These are phyloP conservation scores for Forbesichthys agassizii DNA, from an alignment of 2,113 vertebrate species.

Conservation along the genomic window DNA sequence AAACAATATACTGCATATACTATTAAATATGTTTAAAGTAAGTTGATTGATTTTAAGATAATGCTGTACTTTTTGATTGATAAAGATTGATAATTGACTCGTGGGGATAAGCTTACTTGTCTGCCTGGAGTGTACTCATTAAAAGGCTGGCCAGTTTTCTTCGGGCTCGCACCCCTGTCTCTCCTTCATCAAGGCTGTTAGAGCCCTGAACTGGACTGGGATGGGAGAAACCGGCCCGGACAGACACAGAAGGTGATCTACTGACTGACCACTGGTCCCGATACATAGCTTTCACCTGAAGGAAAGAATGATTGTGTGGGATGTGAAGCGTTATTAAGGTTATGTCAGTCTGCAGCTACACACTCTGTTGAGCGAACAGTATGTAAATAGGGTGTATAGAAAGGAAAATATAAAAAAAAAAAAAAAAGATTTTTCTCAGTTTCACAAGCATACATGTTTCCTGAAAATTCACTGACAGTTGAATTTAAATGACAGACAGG, in stretches of 20 bases:
- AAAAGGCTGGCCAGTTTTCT: constrained; percentile 53
- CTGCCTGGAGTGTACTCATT: constrained; percentile 41
- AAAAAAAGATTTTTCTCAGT: too few species aligned
- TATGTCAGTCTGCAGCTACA: too few species aligned
- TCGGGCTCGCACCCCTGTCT: constrained; percentile 42
- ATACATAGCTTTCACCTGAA: constrained; percentile 39
- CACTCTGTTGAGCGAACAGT: too few species aligned
- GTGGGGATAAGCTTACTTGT: constrained; percentile 35
- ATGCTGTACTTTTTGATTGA: too few species aligned
- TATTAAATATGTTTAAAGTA: too few species aligned
- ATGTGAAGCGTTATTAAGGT: not conserved
- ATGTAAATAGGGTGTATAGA: too few species aligned
- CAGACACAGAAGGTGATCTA: not conserved
- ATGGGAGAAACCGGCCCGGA: not conserved
- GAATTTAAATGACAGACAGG: too few species aligned
- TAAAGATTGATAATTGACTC: not conserved
- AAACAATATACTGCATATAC: too few species aligned
- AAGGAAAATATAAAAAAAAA: too few species aligned
- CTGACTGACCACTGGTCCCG: constrained; percentile 65
- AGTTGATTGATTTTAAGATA: too few species aligned
- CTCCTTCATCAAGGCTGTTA: constrained; percentile 12
- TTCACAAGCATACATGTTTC: too few species aligned
- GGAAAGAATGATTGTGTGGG: not conserved
- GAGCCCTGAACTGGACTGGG: not conserved
- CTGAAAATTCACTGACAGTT: too few species aligned